Percentiles rank a stretch among this genome's conserved stretches.
Conservation (phyloP, 2,888 invertebrate genomes). For the Dysmachus trigonus region DNA sequence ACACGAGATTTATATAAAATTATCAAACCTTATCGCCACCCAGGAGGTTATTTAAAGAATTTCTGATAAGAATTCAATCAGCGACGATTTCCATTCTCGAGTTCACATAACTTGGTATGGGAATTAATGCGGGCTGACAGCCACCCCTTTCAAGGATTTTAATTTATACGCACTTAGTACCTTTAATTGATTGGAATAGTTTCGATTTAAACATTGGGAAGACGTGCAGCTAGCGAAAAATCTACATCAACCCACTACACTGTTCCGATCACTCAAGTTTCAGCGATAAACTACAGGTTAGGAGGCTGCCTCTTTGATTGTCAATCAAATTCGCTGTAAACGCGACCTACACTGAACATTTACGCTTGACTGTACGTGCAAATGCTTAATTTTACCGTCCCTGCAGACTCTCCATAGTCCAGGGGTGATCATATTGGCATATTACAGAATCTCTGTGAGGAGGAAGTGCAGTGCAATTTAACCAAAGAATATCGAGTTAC, state of each 20-base stretch:
- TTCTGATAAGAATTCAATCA: neutral
- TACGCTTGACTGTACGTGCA: neutral
- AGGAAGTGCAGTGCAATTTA: too few relatives aligned
- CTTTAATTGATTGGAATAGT: neutral
- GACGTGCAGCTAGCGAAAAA: neutral
- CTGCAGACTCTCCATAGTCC: neutral
- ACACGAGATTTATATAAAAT: slow-evolving; percentile 4
- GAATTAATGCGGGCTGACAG: neutral
- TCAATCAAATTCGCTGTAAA: neutral
- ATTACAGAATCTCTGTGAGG: neutral
- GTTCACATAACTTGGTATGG: neutral
- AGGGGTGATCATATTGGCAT: neutral
- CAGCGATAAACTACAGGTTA: neutral
- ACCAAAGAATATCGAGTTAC: too few relatives aligned
- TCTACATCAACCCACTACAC: neutral
- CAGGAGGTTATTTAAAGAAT: slow-evolving; percentile 14
- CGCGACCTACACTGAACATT: neutral
- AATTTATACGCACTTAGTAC: neutral
- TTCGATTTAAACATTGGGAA: neutral
- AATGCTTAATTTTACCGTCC: neutral
- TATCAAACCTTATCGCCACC: slow-evolving; percentile 2
- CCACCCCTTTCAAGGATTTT: neutral
- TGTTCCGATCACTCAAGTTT: neutral
- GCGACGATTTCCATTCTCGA: neutral
- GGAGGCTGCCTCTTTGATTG: neutral